These are phyloP conservation scores for Porites lobata DNA, from an alignment of 92 coral and sea anemone species.

Conservation along the genomic window DNA sequence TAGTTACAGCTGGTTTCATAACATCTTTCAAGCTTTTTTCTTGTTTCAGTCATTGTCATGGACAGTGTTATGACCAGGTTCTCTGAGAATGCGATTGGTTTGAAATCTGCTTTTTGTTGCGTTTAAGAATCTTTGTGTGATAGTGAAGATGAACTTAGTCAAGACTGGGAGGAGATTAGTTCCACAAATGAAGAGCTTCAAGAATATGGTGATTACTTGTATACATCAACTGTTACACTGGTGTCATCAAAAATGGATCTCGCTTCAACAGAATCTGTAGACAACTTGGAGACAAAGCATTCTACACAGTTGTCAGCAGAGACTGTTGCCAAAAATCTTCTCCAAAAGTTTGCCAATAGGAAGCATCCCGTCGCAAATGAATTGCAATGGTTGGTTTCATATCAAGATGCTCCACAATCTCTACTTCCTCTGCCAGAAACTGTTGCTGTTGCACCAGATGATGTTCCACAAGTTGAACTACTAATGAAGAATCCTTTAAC, in stretches of 20 bases:
- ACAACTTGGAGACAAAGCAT: slow-evolving; percentile 58
- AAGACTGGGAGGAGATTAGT: slow-evolving; percentile 83
- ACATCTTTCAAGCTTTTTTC: too few relatives aligned
- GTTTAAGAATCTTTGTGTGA: slow-evolving; percentile 25
- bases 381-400: slow-evolving; percentile 96
- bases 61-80: too few relatives aligned
- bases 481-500: background rate
- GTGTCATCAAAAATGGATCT: slow-evolving; percentile 30
- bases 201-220: slow-evolving; percentile 28
- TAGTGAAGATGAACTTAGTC: slow-evolving; percentile 63
- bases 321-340: slow-evolving; percentile 90
- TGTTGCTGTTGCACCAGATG: slow-evolving; percentile 95
- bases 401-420: slow-evolving; percentile 93
- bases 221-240: slow-evolving; percentile 63
- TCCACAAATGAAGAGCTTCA: slow-evolving; percentile 45
- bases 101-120: background rate
- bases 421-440: slow-evolving; percentile 93
- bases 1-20: too few relatives aligned
- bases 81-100: too few relatives aligned
- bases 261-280: slow-evolving; percentile 10
- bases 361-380: slow-evolving; percentile 96
- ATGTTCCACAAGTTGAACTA: slow-evolving; percentile 59
- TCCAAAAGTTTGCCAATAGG: slow-evolving; percentile 89
- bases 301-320: slow-evolving; percentile 94
- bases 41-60: too few relatives aligned